Conservation (phyloP, 1,140 invertebrate species). For the Teleopsis dalmanni region DNA sequence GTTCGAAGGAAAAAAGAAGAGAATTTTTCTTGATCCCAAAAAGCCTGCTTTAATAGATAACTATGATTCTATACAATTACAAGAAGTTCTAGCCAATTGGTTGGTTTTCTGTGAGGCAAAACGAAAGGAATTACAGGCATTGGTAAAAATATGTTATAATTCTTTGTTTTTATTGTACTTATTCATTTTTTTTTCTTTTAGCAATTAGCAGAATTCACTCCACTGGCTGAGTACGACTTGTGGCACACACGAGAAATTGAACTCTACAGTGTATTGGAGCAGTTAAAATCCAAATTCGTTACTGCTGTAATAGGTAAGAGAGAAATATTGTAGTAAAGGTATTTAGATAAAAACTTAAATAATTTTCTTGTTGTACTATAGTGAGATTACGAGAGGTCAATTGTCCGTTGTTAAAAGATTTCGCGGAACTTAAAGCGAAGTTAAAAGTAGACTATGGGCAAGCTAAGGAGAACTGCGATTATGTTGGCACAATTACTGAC, state of each 20-base stretch:
- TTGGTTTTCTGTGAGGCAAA: constrained; percentile 56
- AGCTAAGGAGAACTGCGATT: constrained; percentile 77
- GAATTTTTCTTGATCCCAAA: constrained; percentile 45
- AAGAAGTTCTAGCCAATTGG: constrained; percentile 55
- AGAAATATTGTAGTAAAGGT: constrained; percentile 17
- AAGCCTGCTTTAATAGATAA: constrained; percentile 42
- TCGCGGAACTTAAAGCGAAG: constrained; percentile 50
- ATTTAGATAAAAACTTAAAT: constrained; percentile 2
- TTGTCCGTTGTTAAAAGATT: constrained; percentile 46
- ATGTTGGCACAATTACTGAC: constrained; percentile 69
- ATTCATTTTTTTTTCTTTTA: constrained; percentile 8
- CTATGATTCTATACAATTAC: constrained; percentile 48
- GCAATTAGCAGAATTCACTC: constrained; percentile 59
- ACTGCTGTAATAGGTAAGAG: constrained; percentile 49
- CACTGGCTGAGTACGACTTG: constrained; percentile 72
- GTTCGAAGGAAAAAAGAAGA: constrained; percentile 48
- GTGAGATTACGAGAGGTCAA: constrained; percentile 45
- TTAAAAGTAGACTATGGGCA: constrained; percentile 63
- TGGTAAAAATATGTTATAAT: constrained; percentile 37
- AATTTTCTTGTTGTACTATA: not conserved
- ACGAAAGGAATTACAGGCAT: constrained; percentile 51
- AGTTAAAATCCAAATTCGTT: constrained; percentile 64
- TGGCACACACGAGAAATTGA: constrained; percentile 72
- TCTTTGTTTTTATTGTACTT: too few species aligned
- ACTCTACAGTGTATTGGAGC: constrained; percentile 68